Conservation (phyloP, 2,888 invertebrate genomes). For the Sinelater perroti region DNA sequence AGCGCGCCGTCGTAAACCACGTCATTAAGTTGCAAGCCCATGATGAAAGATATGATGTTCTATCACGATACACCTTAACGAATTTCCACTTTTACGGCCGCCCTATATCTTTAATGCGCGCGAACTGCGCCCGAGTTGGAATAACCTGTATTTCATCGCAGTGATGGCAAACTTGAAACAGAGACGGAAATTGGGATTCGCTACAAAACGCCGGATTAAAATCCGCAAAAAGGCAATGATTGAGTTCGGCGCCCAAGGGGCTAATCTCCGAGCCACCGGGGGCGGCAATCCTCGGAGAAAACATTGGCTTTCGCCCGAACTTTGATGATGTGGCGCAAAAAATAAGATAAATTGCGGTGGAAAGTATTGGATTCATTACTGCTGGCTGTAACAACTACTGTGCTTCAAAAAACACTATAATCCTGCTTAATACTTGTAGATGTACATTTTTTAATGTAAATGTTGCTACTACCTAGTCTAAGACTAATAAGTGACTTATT, state of each 20-base stretch:
- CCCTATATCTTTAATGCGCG: conserved; percentile 8
- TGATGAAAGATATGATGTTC: background rate
- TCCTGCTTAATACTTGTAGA: too few species aligned
- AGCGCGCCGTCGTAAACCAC: conserved; percentile 4
- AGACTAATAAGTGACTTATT: too few species aligned
- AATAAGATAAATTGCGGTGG: too few species aligned
- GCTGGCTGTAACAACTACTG: too few species aligned
- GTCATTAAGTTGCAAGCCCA: conserved; percentile 7
- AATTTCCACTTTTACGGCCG: conserved; percentile 7
- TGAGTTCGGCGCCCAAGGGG: background rate
- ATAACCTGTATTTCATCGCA: background rate
- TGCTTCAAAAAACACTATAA: too few species aligned
- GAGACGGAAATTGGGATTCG: conserved; percentile 11
- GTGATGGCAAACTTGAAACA: background rate
- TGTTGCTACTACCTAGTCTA: too few species aligned
- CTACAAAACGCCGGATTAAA: conserved; percentile 7
- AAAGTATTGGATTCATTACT: too few species aligned
- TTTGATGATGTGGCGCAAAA: too few species aligned
- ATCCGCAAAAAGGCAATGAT: background rate
- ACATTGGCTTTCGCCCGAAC: too few species aligned
- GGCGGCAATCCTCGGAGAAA: too few species aligned
- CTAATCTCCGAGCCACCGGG: too few species aligned
- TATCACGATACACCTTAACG: conserved; percentile 6
- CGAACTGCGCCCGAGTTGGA: background rate
- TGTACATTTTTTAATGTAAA: too few species aligned